Evolutionary conservation across 2,113 vertebrate genomes (phyloP).

Genomic region (Butorides virescens): DNA sequence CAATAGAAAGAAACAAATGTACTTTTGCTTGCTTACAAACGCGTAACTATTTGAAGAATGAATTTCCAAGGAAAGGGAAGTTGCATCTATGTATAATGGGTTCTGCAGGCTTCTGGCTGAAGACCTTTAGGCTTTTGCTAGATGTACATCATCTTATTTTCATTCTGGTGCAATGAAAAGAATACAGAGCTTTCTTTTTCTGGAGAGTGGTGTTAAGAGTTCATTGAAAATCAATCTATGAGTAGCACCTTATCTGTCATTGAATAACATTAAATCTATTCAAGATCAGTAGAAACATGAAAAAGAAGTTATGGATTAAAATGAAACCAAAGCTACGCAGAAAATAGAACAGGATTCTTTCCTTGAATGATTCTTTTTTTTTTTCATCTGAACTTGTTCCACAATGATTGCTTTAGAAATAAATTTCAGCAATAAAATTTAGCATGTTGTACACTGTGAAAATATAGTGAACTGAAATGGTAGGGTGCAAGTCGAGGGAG

Average conservation of each 20-base stretch:
- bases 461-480: neutral
- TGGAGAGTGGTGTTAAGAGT: neutral
- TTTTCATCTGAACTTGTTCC: neutral
- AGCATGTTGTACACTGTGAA: neutral
- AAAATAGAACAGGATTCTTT: neutral
- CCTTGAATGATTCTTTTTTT: neutral
- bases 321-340: neutral
- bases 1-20: neutral
- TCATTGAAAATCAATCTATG: neutral
- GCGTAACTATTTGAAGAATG: neutral
- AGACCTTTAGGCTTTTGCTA: neutral
- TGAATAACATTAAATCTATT: neutral
- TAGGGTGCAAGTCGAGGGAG: neutral
- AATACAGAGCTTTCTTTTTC: neutral
- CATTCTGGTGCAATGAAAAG: neutral
- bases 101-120: conserved; percentile 19
- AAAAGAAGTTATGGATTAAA: neutral
- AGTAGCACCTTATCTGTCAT: neutral
- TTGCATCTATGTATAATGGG: neutral
- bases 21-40: neutral
- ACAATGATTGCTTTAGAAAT: neutral
- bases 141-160: neutral
- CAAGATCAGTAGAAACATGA: neutral
- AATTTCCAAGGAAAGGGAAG: neutral
- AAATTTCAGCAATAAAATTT: neutral